Evolutionary conservation across 2,797 vertebrate genomes (phyloP), one percentile per base, ranked within the genome.

Genomic region (Pipistrellus pipistrellus): DNA sequence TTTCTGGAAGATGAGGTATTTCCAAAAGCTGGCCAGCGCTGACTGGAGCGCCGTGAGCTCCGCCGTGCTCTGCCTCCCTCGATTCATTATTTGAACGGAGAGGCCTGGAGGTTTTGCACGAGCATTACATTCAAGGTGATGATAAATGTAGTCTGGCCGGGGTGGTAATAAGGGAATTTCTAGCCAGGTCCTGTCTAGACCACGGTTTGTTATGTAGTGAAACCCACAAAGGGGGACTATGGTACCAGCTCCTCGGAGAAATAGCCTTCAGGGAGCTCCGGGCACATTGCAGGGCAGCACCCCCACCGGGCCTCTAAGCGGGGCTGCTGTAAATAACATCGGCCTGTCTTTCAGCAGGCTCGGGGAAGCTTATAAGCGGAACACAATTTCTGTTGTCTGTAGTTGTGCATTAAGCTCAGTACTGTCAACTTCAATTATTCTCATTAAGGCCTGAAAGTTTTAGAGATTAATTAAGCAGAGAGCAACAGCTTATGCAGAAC

Each of bases 121-220:
- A 94, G 75, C 69, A 48, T 97, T 97, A 73, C 84, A 41, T 95
- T 96, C 96, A 95, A 97, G 90, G 96, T 94, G 93, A 96, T 97
- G 96, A 97, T 97, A 96, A 98, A 98, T 95, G 89, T 15, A 1
- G 64, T 93, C 95, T 96, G 97, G 90, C 93, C n/a, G 21, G 44
- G 88, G 85, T 17, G 5, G 92, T 48, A 77, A 97, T 95, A 92
- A 62, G 64, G 91, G 94, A 91, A 93, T 98, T 97, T 97, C 96
- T 96, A 96, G 90, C 92, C 94, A 32, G 9, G 81, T 95, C 89
- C 93, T 44, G 91, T 97, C 97, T 98, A 97, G 97, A 97, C 97
- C n/a, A 15, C 2, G 15, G 85, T 95, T 96, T 97, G 96, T 96
- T 97, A 96, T 53, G 81, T 95, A 96, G 84, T 92, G 78, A 96